Evolutionary conservation across 2,888 invertebrate genomes (phyloP).

Genomic region (Synergus umbraculus): DNA sequence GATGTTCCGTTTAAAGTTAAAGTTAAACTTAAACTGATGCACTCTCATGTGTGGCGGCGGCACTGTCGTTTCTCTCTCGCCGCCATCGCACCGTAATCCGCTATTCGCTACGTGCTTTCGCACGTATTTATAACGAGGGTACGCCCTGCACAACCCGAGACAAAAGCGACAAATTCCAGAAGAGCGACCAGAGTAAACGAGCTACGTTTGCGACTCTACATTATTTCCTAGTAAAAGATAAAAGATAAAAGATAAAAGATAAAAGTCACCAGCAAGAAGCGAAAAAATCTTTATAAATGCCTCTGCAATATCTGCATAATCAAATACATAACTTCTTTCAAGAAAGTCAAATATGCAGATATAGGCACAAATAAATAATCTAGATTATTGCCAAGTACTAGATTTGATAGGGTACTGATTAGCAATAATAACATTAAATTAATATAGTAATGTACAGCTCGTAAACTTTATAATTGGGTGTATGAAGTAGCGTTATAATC

Average conservation of each 20-base stretch:
- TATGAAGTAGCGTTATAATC: slow-evolving; percentile 4
- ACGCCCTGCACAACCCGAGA: slow-evolving; percentile 33
- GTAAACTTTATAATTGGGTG: neutral
- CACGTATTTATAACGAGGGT: slow-evolving; percentile 41
- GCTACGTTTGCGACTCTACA: neutral
- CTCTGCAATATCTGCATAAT: too few species aligned
- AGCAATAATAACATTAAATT: too few species aligned
- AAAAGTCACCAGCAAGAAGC: neutral
- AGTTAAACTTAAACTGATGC: slow-evolving; percentile 39
- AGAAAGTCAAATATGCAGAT: too few species aligned
- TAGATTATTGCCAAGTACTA: neutral
- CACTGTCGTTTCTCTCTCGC: slow-evolving; percentile 35
- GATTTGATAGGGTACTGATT: too few species aligned
- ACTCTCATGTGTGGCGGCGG: slow-evolving; percentile 37
- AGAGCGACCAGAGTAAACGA: slow-evolving; percentile 23
- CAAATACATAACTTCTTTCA: too few species aligned
- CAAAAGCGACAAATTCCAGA: slow-evolving; percentile 39
- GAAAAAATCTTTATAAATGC: neutral
- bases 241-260: too few species aligned
- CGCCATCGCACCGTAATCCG: slow-evolving; percentile 38
- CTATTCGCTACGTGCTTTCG: slow-evolving; percentile 36
- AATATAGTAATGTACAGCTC: neutral
- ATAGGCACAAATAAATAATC: too few species aligned
- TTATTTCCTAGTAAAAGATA: neutral
- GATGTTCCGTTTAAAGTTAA: slow-evolving; percentile 41